Base-by-base conservation (phyloP, 2,888 invertebrate genomes). In the Eilema griseolum region DNA sequence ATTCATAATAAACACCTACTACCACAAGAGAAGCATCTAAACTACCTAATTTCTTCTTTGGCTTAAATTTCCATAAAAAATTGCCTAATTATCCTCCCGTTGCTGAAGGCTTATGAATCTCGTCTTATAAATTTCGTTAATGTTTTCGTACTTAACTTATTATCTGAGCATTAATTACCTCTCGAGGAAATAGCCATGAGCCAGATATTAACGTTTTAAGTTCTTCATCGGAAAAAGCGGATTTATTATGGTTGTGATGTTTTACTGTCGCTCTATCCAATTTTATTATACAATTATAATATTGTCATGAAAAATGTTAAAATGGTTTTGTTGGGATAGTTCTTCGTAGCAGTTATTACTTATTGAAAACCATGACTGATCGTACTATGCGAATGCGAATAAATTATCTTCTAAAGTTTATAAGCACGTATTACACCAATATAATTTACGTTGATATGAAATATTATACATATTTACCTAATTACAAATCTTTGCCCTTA, bases 71-170 rank as follows among this genome's bases (percentile, higher is more conserved):
- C 57, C 66, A 67, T 85, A 83, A 84, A 85, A 86, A 86, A 84
- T 80, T 66, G 75, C 73, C 74, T 79, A 83, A 86, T 83, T 80
- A 80, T 76, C 73, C 62, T 74, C 69, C 71, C 75, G 74, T 77
- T 77, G 77, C 74, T 84, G 80, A 83, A 81, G 82, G 81, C 80
- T 85, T 84, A 80, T 82, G 81, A 85, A 83, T 82, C 82, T 77
- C 74, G 70, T 81, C 80, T 86, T 79, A 82, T 52, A 52, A 52
- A 52, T 52, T 52, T n/a, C 52, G 16, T 52, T 52, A n/a, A 84
- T 85, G 82, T 85, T 85, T 83, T 76, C 79, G 81, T 83, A 82
- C 82, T 86, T 84, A 85, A 83, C 83, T 85, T 87, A 86, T 87
- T 86, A 86, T 83, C 80, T 80, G 64, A 77, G 78, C 78, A 83